Evolutionary conservation across 2,888 invertebrate genomes (phyloP), one percentile per base, ranked within the genome.

Genomic region (Epistrophe eligans): DNA sequence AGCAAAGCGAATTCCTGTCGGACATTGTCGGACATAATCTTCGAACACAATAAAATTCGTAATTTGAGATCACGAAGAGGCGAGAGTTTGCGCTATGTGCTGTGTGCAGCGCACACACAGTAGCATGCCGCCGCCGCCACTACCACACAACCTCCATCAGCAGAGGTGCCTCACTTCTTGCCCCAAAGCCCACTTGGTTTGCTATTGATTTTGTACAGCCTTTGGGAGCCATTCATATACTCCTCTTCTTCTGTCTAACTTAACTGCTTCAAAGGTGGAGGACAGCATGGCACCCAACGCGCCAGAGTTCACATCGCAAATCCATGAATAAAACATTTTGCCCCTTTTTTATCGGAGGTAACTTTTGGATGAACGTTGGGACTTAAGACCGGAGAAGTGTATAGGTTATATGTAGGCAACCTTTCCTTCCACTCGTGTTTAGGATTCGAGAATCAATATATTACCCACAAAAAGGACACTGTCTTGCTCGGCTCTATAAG

Each of bases 11-110:
- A 84, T 87, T 89, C 88, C 88, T 89, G 88, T 88, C 76, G 64
- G 85, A 89, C 89, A 89, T 88, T 85, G 84, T 88, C 82, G 82
- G 84, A 89, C 88, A 89, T 88, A 88, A 89, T 89, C 83, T 83
- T 77, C 85, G 80, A 88, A 88, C 88, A 88, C 89, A 89, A 89
- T 89, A 89, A 89, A 89, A 89, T 84, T 88, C 89, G 89, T 89
- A 89, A 89, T 89, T 89, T 89, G 85, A 87, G 88, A 89, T 89
- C 87, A 88, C 88, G 88, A 79, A 71, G 73, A 88, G 88, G 83
- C 87, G 87, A 87, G 83, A 87, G 87, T 83, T 79, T 76, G 83
- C 60, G 60, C 58, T 52, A n/a, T 62, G 74, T 62, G 70, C 60
- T 66, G 13, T 48, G 45, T 43, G 48, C 48, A 35, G 70, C 24